Evolutionary conservation across 2,888 invertebrate species (phyloP), one percentile per base, ranked within the genome.

Genomic region (Microctonus hyperodae): DNA sequence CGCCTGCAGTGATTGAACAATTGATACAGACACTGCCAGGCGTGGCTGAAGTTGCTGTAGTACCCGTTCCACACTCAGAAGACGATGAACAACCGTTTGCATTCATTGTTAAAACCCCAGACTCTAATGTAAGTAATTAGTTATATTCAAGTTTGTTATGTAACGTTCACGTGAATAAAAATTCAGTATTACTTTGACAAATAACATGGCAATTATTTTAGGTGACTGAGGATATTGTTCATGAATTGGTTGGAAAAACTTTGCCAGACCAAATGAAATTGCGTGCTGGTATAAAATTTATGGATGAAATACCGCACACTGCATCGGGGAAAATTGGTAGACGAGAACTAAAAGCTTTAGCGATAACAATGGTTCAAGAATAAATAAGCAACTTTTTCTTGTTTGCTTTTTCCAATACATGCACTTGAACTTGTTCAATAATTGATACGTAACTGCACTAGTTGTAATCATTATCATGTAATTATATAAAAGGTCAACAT

Each of bases 181-280:
- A 60, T 51, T 48, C 61, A 35, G 53, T 60, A 68, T 22, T 51
- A 31, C 44, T 55, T n/a, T 13, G 10, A 53, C 10, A 16, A 40
- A n/a, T 22, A 28, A 60, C 58, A 55, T 51, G 25, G 11, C 31
- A 16, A 13, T 56, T 22, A 56, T 63, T 31, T 6, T 60, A 81
- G 82, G 75, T 82, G 1, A 77, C 78, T 0, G 77, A 75, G 51
- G 69, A 75, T 11, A 82, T 82, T 25, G 67, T 82, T 2, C 44
- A 76, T 0, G 65, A 76, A 28, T 35, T 79, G 0, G 78, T 78
- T 0, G 74, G 74, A 0, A 62, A 50, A 3, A 31, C 64, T 48
- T 50, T 81, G 50, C 73, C 75, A 33, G 79, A 79, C 25, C 33
- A 61, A 9, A 76, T 70, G 65, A 74, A 72, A 60, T 72, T 83